phyloP scores from a whole-genome alignment of 2,888 invertebrate species.

The Zonitis immaculata region DNA sequence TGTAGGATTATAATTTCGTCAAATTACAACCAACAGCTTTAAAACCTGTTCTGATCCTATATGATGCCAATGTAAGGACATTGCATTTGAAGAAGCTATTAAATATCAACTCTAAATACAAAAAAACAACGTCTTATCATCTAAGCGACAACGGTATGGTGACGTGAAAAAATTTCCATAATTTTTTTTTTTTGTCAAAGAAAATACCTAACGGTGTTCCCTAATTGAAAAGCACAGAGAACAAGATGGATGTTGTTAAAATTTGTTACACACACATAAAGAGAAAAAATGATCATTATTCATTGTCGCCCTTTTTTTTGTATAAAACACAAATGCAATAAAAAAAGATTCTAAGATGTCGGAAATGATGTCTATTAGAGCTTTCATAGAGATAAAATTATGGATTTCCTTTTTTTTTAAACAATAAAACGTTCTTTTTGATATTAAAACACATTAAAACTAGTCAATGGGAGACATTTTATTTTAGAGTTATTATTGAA shows the following conservation, averaged over 20 bases:
- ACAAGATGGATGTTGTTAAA: slow-evolving; percentile 8
- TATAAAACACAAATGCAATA: not conserved
- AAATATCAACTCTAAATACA: too few relatives aligned
- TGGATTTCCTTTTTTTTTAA: not conserved
- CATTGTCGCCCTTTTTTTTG: slow-evolving; percentile 8
- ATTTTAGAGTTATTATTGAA: too few relatives aligned
- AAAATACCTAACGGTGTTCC: not conserved
- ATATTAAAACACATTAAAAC: not conserved
- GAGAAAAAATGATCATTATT: slow-evolving; percentile 19
- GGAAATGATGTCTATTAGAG: slow-evolving; percentile 11
- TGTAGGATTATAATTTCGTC: too few relatives aligned
- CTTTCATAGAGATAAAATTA: not conserved
- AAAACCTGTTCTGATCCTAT: too few relatives aligned
- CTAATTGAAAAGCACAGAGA: not conserved
- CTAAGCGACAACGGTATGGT: too few relatives aligned
- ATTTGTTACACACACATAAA: slow-evolving; percentile 15
- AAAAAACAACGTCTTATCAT: too few relatives aligned
- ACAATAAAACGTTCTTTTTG: too few relatives aligned
- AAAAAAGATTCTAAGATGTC: not conserved
- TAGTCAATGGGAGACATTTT: too few relatives aligned
- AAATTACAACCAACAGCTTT: too few relatives aligned
- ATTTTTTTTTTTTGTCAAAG: not conserved
- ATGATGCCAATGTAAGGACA: too few relatives aligned
- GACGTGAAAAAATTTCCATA: too few relatives aligned
- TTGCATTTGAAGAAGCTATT: too few relatives aligned